phyloP scores from a whole-genome alignment of 2,797 vertebrate species.

The Manis javanica region DNA sequence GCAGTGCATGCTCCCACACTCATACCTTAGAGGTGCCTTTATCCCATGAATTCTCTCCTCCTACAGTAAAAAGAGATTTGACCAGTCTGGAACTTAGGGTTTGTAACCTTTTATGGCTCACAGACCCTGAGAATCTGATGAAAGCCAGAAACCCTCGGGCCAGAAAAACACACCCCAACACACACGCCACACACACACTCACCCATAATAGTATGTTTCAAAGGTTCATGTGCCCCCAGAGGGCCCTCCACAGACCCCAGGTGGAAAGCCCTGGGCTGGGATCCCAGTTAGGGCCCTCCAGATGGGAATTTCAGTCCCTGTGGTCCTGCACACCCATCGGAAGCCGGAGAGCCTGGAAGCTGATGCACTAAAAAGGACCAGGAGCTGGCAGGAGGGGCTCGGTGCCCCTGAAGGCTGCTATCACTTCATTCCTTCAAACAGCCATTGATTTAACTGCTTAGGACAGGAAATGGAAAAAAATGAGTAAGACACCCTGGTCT shows the following conservation, averaged over 20 bases:
- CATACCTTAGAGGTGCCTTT: too few species aligned
- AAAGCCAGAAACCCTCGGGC: too few species aligned
- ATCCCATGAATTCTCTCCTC: too few species aligned
- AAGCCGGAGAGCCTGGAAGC: not conserved
- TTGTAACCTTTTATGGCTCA: too few species aligned
- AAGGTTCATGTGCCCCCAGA: too few species aligned
- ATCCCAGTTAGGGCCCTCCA: not conserved
- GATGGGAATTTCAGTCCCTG: accelerated
- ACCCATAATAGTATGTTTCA: not conserved
- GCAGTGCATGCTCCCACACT: not conserved
- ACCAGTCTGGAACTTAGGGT: too few species aligned
- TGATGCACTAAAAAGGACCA: accelerated
- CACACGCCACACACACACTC: not conserved
- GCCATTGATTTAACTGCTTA: not conserved
- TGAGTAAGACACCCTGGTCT: not conserved
- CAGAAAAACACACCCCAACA: not conserved
- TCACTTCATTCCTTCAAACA: not conserved
- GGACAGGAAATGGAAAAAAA: not conserved
- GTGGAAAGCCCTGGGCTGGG: not conserved
- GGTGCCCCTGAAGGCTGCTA: accelerated
- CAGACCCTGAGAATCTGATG: too few species aligned
- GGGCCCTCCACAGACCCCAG: not conserved
- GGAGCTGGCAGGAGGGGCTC: not conserved
- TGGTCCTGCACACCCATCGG: not conserved
- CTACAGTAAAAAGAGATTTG: too few species aligned